These are phyloP conservation scores for Zele albiditarsus DNA, from an alignment of 2,888 invertebrate species.

Conservation along the genomic window DNA sequence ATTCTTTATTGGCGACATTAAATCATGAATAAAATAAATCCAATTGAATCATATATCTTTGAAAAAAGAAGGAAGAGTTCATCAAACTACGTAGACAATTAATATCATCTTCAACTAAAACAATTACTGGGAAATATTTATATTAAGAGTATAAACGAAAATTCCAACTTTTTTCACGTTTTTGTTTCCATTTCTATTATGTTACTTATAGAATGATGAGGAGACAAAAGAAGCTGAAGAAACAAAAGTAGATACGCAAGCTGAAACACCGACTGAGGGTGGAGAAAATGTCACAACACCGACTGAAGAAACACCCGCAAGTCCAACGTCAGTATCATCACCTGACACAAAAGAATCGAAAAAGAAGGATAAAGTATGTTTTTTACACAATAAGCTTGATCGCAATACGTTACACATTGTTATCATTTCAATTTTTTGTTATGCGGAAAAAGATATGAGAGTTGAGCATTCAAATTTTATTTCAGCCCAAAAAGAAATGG, in stretches of 20 bases:
- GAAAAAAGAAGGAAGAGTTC: not conserved
- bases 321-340: constrained; percentile 64
- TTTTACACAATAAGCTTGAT: no score
- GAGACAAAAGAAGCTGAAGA: constrained; percentile 62
- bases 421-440: not conserved
- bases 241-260: constrained; percentile 62
- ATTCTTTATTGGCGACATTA: not conserved
- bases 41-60: not conserved
- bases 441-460: not conserved
- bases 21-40: not conserved
- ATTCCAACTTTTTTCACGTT: not conserved
- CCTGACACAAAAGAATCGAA: constrained; percentile 70
- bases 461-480: not conserved
- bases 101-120: not conserved
- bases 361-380: constrained; percentile 68
- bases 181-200: constrained; percentile 24
- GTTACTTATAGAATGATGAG: constrained; percentile 54
- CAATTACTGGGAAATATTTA: not conserved
- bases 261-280: constrained; percentile 63
- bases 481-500: constrained; percentile 89
- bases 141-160: not conserved
- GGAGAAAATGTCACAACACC: constrained; percentile 68
- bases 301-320: constrained; percentile 65
- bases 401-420: no score
- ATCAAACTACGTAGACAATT: not conserved